Conservation (phyloP, 2,888 invertebrate genomes). For the Amphimallon solstitiale region DNA sequence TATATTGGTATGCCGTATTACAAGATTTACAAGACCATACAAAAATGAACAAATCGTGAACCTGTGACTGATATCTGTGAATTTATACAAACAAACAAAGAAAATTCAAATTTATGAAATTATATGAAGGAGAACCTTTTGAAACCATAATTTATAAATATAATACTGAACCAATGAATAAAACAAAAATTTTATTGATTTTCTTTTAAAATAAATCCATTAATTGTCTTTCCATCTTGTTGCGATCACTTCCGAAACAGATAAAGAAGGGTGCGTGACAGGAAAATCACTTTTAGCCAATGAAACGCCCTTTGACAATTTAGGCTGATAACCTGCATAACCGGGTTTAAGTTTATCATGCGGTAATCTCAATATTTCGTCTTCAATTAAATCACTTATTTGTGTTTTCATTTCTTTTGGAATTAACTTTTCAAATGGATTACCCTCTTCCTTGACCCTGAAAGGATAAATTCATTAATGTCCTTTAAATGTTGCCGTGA, state of each 20-base stretch:
- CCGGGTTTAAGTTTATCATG: slow-evolving; percentile 57
- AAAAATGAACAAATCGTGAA: no score
- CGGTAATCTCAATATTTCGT: slow-evolving; percentile 56
- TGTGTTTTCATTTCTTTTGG: slow-evolving; percentile 53
- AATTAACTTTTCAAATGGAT: slow-evolving; percentile 48
- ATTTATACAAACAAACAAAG: no score
- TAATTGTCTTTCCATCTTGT: slow-evolving; percentile 29
- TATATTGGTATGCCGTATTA: no score
- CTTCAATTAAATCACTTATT: slow-evolving; percentile 53
- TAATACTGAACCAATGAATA: no score
- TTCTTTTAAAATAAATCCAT: background rate
- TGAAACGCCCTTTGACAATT: slow-evolving; percentile 52
- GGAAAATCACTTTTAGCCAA: slow-evolving; percentile 53
- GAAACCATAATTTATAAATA: no score
- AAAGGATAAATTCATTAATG: no score
- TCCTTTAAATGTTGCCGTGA: no score
- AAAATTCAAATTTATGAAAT: no score
- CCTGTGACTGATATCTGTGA: no score
- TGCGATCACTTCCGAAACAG: slow-evolving; percentile 57
- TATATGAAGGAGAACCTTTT: no score
- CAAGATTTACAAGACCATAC: no score
- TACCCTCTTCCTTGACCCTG: slow-evolving; percentile 4
- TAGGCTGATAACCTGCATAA: slow-evolving; percentile 58
- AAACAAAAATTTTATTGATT: no score
- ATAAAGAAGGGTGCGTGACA: slow-evolving; percentile 55